Evolutionary conservation across 2,797 vertebrate species (phyloP), one percentile per base, ranked within the genome.

Genomic region (Urosaurus nigricauda): DNA sequence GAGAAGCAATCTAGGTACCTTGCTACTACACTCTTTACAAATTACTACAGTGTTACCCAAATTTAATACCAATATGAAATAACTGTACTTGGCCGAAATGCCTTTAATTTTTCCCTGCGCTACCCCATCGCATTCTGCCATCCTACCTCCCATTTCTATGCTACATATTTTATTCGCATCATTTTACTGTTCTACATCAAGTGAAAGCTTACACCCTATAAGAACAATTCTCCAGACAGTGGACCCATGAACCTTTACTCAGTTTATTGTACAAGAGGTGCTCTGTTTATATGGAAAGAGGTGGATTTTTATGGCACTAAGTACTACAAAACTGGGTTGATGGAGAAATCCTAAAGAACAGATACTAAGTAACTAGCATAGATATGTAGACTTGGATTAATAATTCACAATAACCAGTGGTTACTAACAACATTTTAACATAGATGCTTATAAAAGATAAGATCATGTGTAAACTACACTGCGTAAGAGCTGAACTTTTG

Each of bases 141-240:
- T 82, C 29, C 70, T 83, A 79, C 84, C 35, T 43, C 84, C 58
- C 84, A 86, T 89, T 86, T 86, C 84, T 86, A 29, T 77, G 71
- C 84, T 89, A 29, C 58, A 24, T 86, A 82, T 83, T 56, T 77
- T 86, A 86, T 82, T 86, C 29, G 43, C 47, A 65, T 84, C 19
- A 17, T 85, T 35, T 86, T 86, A 40, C 16, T 77, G n/a, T 85
- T 75, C 73, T 89, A 51, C 43, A 53, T 89, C 84, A 68, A 82
- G 56, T 47, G 8, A 78, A 80, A 82, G 13, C 29, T 40, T 82
- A 35, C n/a, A 68, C 43, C 13, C 40, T 65, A 70, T 2, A 17
- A 77, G 47, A 40, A 71, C 79, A 77, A 24, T 86, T 82, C 79
- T 78, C 58, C 60, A 70, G 43, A 29, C 19, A 83, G n/a, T 83